A percentile compares a stretch with the other conserved stretches of the same genome.
phyloP scores from a whole-genome alignment of 1,140 invertebrate genomes.

The Bombus impatiens region DNA sequence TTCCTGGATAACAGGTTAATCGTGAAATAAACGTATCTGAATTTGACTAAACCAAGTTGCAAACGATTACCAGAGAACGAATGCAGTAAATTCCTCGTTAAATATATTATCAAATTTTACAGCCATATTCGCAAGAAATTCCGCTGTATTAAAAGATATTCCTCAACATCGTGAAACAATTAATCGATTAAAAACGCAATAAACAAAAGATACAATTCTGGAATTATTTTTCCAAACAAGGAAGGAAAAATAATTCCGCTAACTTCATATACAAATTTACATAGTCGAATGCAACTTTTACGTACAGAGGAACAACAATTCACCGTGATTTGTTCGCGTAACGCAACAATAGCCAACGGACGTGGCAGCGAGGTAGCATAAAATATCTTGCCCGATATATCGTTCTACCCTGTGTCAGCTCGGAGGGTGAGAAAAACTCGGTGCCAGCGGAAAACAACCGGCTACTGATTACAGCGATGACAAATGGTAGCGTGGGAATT shows the following conservation, averaged over 20 bases:
- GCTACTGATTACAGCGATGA: slow-evolving; percentile 68
- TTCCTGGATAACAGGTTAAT: too few species aligned
- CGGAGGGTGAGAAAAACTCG: not conserved
- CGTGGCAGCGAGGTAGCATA: not conserved
- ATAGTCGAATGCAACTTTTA: not conserved
- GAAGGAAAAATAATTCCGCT: not conserved
- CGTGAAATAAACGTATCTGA: too few species aligned
- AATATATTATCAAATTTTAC: too few species aligned
- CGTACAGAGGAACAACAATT: not conserved
- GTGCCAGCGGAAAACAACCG: slow-evolving; percentile 32
- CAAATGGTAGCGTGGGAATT: slow-evolving; percentile 72
- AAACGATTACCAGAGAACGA: too few species aligned
- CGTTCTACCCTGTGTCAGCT: not conserved
- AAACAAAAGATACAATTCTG: not conserved
- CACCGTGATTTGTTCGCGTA: not conserved
- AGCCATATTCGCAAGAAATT: too few species aligned
- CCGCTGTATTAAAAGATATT: too few species aligned
- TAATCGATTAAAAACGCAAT: not conserved
- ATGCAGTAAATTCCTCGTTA: too few species aligned
- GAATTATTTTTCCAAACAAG: not conserved
- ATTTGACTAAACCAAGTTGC: too few species aligned
- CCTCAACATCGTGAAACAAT: not conserved
- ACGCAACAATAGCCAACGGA: not conserved
- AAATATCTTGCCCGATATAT: not conserved
- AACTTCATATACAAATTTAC: not conserved